These are phyloP conservation scores for Cephalopachus bancanus DNA, from an alignment of 2,797 vertebrate species.

Conservation along the genomic window DNA sequence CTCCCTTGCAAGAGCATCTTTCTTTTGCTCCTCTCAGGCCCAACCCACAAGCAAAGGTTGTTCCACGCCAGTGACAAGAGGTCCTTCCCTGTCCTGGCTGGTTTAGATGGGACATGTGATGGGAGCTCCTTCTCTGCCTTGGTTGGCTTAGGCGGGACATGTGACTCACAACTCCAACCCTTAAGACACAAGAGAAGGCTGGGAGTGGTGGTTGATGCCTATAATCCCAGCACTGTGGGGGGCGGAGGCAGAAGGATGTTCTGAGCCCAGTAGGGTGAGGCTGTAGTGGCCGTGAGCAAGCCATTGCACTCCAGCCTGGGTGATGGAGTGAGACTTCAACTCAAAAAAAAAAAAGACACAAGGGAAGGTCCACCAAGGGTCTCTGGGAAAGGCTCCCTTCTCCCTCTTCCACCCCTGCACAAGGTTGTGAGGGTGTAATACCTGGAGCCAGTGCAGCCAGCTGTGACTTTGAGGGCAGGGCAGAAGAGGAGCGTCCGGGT, in stretches of 20 bases:
- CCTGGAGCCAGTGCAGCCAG: not conserved
- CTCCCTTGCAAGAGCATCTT: conserved; percentile 15
- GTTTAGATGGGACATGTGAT: not conserved
- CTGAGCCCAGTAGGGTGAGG: no score
- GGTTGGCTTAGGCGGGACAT: not conserved
- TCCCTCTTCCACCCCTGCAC: not conserved
- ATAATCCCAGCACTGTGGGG: no score
- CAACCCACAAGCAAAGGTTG: conserved; percentile 26
- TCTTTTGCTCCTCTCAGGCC: not conserved
- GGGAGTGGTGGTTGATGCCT: no score
- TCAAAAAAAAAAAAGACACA: not conserved
- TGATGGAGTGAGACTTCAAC: no score
- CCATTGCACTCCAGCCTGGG: no score
- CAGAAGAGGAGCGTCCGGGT: conserved; percentile 24
- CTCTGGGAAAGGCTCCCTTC: not conserved
- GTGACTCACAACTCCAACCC: conserved; percentile 37
- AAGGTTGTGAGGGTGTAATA: not conserved
- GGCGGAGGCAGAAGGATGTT: no score
- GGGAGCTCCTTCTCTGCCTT: not conserved
- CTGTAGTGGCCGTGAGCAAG: no score
- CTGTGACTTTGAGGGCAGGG: conserved; percentile 59
- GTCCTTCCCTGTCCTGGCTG: not conserved
- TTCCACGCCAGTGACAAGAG: not conserved
- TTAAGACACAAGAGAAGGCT: not conserved
- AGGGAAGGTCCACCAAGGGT: not conserved